Conservation (phyloP, 2,797 vertebrate genomes). For the Arrhamphus sclerolepis region DNA sequence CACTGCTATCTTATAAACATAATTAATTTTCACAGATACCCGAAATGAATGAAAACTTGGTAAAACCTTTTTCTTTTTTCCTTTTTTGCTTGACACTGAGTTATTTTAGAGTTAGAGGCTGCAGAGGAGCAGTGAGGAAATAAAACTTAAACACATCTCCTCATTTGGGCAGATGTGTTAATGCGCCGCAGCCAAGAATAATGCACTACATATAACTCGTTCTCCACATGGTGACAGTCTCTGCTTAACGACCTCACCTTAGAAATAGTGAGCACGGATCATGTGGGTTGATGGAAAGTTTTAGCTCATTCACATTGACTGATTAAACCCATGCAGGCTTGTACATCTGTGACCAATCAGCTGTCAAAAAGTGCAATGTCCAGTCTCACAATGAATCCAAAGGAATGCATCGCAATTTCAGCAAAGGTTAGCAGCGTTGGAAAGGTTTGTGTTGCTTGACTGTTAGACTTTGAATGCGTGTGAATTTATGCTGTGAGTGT, state of each 20-base stretch:
- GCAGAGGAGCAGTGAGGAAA: not conserved
- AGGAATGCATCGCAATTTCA: not conserved
- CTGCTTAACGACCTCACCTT: not conserved
- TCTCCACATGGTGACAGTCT: not conserved
- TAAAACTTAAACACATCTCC: too few species aligned
- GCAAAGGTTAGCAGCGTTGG: constrained; percentile 1
- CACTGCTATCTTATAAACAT: not conserved
- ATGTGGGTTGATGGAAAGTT: not conserved
- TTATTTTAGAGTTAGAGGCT: not conserved
- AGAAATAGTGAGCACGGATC: too few species aligned
- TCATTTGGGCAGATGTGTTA: not conserved
- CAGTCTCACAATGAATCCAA: not conserved
- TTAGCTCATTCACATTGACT: not conserved
- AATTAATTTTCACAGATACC: not conserved
- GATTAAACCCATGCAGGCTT: not conserved
- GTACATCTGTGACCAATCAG: not conserved
- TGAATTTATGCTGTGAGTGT: constrained; percentile 9
- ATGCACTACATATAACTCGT: not conserved
- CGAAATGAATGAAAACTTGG: not conserved
- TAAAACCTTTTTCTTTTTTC: not conserved
- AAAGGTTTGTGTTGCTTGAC: constrained; percentile 3
- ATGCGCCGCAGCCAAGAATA: not conserved
- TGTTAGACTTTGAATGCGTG: not conserved
- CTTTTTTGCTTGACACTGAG: not conserved
- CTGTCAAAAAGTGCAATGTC: too few species aligned